These are phyloP conservation scores for Malurus splendens DNA, from an alignment of 2,797 vertebrate genomes.

Conservation along the genomic window DNA sequence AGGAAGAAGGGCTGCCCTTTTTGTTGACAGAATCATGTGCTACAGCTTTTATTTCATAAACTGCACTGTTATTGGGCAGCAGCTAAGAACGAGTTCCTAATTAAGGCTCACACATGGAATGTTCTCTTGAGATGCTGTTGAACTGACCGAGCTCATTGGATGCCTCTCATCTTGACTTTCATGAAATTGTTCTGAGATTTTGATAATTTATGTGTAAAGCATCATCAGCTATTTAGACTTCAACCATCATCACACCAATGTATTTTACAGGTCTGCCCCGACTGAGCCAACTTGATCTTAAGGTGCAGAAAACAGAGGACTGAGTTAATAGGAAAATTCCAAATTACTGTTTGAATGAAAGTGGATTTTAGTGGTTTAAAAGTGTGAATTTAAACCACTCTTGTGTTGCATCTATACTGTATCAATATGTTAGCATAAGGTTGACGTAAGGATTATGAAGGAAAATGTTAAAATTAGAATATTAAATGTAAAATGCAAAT, in stretches of 20 bases:
- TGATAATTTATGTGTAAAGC: not conserved
- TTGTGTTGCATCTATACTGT: not conserved
- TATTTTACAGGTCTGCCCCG: not conserved
- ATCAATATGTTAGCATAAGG: not conserved
- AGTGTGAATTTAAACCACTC: not conserved
- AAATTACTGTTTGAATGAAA: not conserved
- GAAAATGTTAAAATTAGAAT: not conserved
- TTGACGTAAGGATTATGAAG: conserved; percentile 1
- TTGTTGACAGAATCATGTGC: no score
- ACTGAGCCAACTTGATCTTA: not conserved
- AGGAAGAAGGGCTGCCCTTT: not conserved
- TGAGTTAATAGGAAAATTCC: not conserved
- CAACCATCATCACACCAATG: not conserved
- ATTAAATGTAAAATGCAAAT: not conserved
- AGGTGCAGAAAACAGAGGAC: not conserved
- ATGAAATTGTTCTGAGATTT: not conserved
- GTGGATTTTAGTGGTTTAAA: not conserved
- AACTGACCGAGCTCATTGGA: accelerated
- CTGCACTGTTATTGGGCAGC: not conserved
- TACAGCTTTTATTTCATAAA: not conserved
- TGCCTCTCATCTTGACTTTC: not conserved
- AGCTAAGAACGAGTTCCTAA: not conserved
- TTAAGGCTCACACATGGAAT: not conserved
- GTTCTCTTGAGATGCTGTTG: not conserved
- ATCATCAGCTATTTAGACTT: not conserved